These are phyloP conservation scores for Isoperla grammatica DNA, from an alignment of 2,888 invertebrate genomes.

Conservation along the genomic window DNA sequence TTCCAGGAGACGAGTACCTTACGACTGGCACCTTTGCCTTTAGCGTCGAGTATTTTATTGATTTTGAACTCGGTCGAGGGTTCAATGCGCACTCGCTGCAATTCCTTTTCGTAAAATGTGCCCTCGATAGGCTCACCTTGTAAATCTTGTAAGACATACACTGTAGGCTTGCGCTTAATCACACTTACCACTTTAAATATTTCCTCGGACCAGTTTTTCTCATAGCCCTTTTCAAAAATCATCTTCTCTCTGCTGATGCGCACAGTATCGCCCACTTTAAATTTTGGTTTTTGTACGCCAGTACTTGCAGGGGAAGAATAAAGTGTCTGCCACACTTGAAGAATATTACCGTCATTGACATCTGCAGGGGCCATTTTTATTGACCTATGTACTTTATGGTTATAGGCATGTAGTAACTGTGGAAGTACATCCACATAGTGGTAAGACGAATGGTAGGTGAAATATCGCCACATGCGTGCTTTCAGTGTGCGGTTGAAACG, in stretches of 20 bases:
- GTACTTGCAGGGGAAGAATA: not conserved
- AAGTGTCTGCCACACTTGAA: constrained; percentile 15
- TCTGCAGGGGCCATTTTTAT: not conserved
- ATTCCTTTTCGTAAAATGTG: constrained; percentile 32
- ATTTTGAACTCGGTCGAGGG: constrained; percentile 27
- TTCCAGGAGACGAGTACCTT: constrained; percentile 34
- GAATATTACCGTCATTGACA: constrained; percentile 19
- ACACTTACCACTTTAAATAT: constrained; percentile 33
- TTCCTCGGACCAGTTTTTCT: constrained; percentile 33
- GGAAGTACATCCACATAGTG: constrained; percentile 2
- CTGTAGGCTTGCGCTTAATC: constrained; percentile 28
- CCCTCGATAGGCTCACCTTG: constrained; percentile 32
- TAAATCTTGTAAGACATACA: constrained; percentile 34
- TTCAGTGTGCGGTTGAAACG: too few species aligned
- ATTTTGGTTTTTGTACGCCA: not conserved
- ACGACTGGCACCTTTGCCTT: constrained; percentile 23
- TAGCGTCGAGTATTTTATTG: constrained; percentile 30
- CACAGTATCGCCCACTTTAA: constrained; percentile 19
- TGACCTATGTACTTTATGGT: not conserved
- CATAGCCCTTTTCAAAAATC: constrained; percentile 33
- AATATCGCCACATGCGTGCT: too few species aligned
- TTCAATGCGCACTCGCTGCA: constrained; percentile 29
- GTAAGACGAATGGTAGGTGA: too few species aligned
- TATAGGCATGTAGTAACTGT: not conserved
- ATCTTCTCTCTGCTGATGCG: constrained; percentile 30